Base-by-base conservation (phyloP, 2,797 vertebrate species). In the Notoglanidium macrostoma region DNA sequence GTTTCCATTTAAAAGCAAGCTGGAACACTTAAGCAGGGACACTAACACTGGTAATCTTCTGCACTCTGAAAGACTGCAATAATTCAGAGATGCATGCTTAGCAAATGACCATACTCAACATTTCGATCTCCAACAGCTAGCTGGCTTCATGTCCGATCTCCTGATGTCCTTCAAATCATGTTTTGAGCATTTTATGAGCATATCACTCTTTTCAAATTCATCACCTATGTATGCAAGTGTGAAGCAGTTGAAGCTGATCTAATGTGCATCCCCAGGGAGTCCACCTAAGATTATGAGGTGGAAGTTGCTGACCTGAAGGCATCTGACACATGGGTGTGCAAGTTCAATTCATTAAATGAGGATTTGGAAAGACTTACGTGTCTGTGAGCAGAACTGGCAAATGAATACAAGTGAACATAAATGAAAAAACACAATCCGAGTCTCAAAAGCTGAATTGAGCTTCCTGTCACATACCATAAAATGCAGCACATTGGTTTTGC, bases 391-490 rank as follows among this genome's bases (percentile, higher is more conserved):
- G 83, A 88, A 68, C 15, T 85, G 84, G 44, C 59, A 70, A 79
- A 88, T 44, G 73, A 88, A 89, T 87, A 72, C 29, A 55, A 55
- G 59, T 23, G 72, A 87, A 91, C 87, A 55, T 12, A 17, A 55
- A 55, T 15, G 15, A 55, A 55, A 55, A 54, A 54, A 14, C 12
- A 55, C 54, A 44, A 92, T 85, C 87, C 89, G 80, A 91, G 90
- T 87, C 0, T 92, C 19, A 92, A 91, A 91, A 89, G 87, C 74
- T 92, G 92, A 90, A 92, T 92, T 21, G 55, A 14, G 15, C 85
- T 91, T 90, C 90, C 92, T 2, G 88, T 84, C 83, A 92, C 86
- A 89, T 91, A 88, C 86, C 44, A 88, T 89, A 91, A 35, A 63
- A 35, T 51, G 40, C 40, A 83, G 63, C 63, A 5, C 49, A 23